phyloP scores from a whole-genome alignment of 1,140 invertebrate genomes.

The Eumaeus atala region DNA sequence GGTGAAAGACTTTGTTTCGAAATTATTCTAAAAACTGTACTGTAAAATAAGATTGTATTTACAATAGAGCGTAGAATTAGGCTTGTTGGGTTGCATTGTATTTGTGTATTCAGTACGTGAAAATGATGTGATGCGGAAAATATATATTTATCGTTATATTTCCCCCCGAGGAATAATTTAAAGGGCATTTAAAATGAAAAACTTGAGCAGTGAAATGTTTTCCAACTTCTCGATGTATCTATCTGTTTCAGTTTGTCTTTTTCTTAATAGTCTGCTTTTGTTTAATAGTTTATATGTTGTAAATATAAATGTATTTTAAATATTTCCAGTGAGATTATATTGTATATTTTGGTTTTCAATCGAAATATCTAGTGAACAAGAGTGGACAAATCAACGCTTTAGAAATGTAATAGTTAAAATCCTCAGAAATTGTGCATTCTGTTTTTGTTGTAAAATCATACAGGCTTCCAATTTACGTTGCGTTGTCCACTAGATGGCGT shows the following conservation, averaged over 20 bases:
- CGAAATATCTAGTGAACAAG: not conserved
- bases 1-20: not conserved
- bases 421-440: not conserved
- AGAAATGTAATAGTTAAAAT: conserved; percentile 1
- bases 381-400: not conserved
- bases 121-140: conserved; percentile 53
- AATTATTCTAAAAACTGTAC: conserved; percentile 2
- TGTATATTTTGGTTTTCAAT: not conserved
- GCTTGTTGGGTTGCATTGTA: conserved; percentile 25
- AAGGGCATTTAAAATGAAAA: conserved; percentile 63
- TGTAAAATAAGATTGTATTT: conserved; percentile 13
- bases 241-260: conserved; percentile 38
- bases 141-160: conserved; percentile 57
- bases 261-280: no score
- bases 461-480: not conserved
- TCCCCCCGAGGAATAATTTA: conserved; percentile 39
- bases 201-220: conserved; percentile 43
- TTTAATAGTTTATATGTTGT: conserved; percentile 47
- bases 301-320: conserved; percentile 48
- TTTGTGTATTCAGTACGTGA: conserved; percentile 38
- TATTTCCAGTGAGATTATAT: conserved; percentile 46
- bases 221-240: conserved; percentile 48
- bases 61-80: conserved; percentile 19
- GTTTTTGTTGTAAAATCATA: not conserved
- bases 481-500: no score